Base-by-base conservation (phyloP, 2,888 invertebrate genomes). In the Leucophenga montana region DNA sequence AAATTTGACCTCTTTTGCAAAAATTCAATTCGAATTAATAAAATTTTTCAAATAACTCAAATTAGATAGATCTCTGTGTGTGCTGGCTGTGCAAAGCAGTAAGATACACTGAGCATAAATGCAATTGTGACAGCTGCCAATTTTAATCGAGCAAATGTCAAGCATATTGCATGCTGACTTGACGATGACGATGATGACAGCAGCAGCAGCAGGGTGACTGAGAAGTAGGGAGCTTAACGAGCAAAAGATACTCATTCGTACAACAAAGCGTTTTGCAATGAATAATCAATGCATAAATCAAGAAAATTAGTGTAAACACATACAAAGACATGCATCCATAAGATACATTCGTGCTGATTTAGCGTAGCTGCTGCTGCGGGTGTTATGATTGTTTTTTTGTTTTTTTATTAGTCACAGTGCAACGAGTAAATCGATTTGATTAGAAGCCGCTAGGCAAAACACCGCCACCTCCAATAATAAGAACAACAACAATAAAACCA, bases 111-210 rank as follows among this genome's bases (percentile, higher is more conserved):
- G 48, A 53, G 74, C 77, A 74, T 73, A 77, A 74, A 74, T 67
- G 76, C 79, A 82, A 78, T 80, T 82, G 80, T 80, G 81, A 77
- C 82, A 80, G 82, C 82, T 82, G 81, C 75, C 81, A 78, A 77
- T 81, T 78, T 78, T 75, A 82, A 81, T 82, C 80, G 80, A 80
- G 74, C 82, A 77, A 77, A 76, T 78, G 81, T 75, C 81, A 78
- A 46, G 46, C 22, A 46, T 64, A 33, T 22, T 64, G 46, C 22
- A 13, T 9, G 46, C 18, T 46, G 46, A 14, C 14, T 46, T 33
- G 33, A 59, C 46, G 22, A 46, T 46, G 70, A 69, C 74, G 48
- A 56, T 31, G 16, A 46, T 69, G 57, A 50, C 57, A 70, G 66
- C 73, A 74, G 74, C 75, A 39, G 39, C 39, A 8, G 39, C 39